Conservation (phyloP, 2,113 vertebrate genomes). For the Phyllopteryx taeniolatus region DNA sequence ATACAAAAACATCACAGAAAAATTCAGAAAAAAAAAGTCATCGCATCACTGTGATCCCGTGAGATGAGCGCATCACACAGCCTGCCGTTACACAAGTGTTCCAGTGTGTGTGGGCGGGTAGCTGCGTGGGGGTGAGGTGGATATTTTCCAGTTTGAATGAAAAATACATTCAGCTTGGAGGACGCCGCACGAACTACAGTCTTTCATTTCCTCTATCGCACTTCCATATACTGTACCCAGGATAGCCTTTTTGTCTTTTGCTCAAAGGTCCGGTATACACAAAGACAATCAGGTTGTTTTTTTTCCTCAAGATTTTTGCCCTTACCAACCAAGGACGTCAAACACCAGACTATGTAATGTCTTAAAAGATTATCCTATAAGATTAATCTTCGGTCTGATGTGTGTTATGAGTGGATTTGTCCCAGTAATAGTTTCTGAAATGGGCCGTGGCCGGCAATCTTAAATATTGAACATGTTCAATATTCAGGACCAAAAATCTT, state of each 20-base stretch:
- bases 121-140: constrained; percentile 45
- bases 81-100: constrained; percentile 39
- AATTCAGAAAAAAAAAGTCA: constrained; percentile 14
- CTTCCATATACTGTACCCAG: neutral
- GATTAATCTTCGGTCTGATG: no score
- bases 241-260: constrained; percentile 8
- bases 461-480: no score
- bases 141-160: constrained; percentile 47
- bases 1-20: neutral
- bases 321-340: no score
- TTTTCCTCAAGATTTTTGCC: no score
- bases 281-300: no score
- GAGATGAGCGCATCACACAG: neutral
- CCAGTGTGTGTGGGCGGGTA: constrained; percentile 16
- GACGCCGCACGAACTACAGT: constrained; percentile 12
- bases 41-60: constrained; percentile 9
- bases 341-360: no score
- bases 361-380: no score
- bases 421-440: no score
- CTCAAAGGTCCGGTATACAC: no score
- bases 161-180: constrained; percentile 34
- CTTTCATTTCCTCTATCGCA: neutral
- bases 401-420: no score
- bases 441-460: no score
- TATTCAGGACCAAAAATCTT: no score